These are phyloP conservation scores for Tetranychus truncatus DNA, from an alignment of 2,888 invertebrate genomes.

Conservation along the genomic window DNA sequence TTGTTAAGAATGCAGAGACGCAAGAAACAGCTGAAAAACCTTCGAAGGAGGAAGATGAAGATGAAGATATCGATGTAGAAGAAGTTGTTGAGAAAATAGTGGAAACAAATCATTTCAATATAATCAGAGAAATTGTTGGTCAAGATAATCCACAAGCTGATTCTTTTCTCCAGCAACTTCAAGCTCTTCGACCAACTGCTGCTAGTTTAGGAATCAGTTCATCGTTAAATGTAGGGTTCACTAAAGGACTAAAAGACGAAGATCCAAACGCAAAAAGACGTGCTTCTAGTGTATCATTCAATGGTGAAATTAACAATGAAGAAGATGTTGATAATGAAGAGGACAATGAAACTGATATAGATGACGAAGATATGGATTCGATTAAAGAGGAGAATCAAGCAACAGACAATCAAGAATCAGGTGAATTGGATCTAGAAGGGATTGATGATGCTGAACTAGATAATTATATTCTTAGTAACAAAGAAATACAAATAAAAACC, in stretches of 20 bases:
- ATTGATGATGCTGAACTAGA: slow-evolving; percentile 79
- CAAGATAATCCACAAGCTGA: slow-evolving; percentile 10
- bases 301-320: slow-evolving; percentile 5
- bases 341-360: neutral
- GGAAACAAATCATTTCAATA: slow-evolving; percentile 17
- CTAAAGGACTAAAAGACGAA: neutral
- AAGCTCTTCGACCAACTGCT: slow-evolving; percentile 35
- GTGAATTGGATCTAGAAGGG: slow-evolving; percentile 34
- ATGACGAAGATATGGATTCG: neutral
- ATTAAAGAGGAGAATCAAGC: neutral
- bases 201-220: slow-evolving; percentile 47
- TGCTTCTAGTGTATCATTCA: neutral
- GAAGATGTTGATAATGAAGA: slow-evolving; percentile 14
- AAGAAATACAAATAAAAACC: slow-evolving; percentile 62
- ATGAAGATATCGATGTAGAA: slow-evolving; percentile 19
- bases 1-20: slow-evolving; percentile 7
- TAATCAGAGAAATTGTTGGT: slow-evolving; percentile 15
- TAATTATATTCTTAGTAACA: slow-evolving; percentile 59
- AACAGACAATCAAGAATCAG: slow-evolving; percentile 10
- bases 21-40: neutral
- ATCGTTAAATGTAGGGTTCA: slow-evolving; percentile 9
- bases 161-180: slow-evolving; percentile 6
- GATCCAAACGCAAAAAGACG: too few species aligned
- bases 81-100: slow-evolving; percentile 19
- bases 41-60: slow-evolving; percentile 10